Percentiles rank a stretch among this genome's conserved stretches.
Evolutionary conservation across 2,797 vertebrate genomes (phyloP).

Genomic region (Eospalax fontanierii): DNA sequence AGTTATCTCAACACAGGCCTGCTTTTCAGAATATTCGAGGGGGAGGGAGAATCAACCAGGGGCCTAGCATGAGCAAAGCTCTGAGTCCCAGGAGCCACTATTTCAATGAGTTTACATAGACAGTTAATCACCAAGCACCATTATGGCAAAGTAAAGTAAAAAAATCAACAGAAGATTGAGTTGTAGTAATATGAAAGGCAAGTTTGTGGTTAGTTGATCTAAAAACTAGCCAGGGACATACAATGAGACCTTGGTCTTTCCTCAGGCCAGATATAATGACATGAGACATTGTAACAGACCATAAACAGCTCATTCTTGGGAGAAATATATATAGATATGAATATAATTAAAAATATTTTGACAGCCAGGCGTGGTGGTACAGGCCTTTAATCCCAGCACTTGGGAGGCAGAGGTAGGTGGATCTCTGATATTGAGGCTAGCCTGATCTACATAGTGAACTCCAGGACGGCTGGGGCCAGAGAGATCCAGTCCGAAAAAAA

Average conservation of each 20-base stretch:
- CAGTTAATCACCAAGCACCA: too few species aligned
- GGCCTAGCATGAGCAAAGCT: background rate
- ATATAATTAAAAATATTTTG: constrained; percentile 32
- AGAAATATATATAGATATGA: constrained; percentile 48
- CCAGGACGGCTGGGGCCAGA: too few species aligned
- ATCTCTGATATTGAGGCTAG: too few species aligned
- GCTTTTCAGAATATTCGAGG: constrained; percentile 24
- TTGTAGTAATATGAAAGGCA: background rate
- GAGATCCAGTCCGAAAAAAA: too few species aligned
- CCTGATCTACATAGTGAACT: too few species aligned
- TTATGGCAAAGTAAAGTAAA: background rate
- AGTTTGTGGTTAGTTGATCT: background rate
- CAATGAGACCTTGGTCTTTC: background rate
- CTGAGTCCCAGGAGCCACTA: background rate
- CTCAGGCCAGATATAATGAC: constrained; percentile 42
- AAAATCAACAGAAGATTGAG: constrained; percentile 45
- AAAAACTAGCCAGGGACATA: background rate
- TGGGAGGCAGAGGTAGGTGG: too few species aligned
- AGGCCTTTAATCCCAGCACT: too few species aligned
- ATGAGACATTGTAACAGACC: background rate
- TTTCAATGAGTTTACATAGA: constrained; percentile 43
- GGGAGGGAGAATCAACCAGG: background rate
- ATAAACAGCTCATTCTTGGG: constrained; percentile 19
- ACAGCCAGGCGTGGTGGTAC: too few species aligned
- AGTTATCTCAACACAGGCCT: background rate